phyloP scores from a whole-genome alignment of 1,140 invertebrate species.

The Whitmania pigra region DNA sequence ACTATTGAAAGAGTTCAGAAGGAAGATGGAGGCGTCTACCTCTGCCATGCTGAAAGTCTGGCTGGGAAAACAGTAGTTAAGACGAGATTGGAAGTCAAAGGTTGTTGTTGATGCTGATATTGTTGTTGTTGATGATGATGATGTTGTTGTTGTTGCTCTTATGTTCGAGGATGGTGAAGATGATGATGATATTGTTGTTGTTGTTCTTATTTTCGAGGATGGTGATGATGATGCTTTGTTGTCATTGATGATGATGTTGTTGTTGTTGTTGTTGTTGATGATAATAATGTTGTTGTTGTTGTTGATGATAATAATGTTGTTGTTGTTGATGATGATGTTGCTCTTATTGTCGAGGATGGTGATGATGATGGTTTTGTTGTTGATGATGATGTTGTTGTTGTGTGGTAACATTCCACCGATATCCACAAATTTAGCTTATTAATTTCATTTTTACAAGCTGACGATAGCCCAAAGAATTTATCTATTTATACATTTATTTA shows the following conservation, averaged over 20 bases:
- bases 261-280: too few species aligned
- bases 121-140: too few species aligned
- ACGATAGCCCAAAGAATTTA: too few species aligned
- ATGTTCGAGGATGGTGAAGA: too few species aligned
- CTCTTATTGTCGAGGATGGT: too few species aligned
- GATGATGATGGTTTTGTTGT: too few species aligned
- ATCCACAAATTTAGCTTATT: background rate
- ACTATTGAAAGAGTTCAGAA: conserved; percentile 40
- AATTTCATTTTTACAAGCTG: background rate
- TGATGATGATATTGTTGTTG: background rate
- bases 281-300: background rate
- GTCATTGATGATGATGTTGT: background rate
- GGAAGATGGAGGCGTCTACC: conserved; percentile 69
- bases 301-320: too few species aligned
- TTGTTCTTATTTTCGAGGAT: too few species aligned
- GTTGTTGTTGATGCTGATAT: background rate
- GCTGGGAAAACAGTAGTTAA: background rate
- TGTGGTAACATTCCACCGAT: background rate
- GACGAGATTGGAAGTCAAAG: conserved; percentile 13
- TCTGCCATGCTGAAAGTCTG: conserved; percentile 57
- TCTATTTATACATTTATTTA: too few species aligned
- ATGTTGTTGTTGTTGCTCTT: background rate
- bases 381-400: background rate
- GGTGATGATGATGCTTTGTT: background rate
- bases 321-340: background rate